These are phyloP conservation scores for Macropodus opercularis DNA, from an alignment of 2,797 vertebrate species.

Conservation along the genomic window DNA sequence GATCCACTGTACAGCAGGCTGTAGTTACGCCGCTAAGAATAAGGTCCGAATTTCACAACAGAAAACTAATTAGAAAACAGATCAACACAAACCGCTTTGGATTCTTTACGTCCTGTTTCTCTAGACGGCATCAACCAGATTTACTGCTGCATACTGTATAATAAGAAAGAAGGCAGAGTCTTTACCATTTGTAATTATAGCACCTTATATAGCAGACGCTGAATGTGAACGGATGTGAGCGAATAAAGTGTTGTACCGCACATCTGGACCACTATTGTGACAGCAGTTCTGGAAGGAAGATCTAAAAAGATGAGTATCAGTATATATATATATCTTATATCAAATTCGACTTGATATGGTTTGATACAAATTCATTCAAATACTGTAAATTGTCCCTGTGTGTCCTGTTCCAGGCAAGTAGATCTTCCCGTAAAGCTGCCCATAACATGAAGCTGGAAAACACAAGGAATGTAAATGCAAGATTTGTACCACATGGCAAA, in stretches of 20 bases:
- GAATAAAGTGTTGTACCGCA: background rate
- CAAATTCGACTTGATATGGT: too few species aligned
- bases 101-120: conserved; percentile 11
- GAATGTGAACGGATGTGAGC: background rate
- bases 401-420: conserved; percentile 13
- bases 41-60: background rate
- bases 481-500: conserved; percentile 73
- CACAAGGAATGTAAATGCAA: conserved; percentile 55
- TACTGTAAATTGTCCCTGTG: background rate
- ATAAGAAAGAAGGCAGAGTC: background rate
- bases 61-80: background rate
- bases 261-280: background rate
- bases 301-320: too few species aligned
- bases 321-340: too few species aligned
- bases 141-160: background rate
- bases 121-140: background rate
- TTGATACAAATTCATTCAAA: conserved; percentile 6
- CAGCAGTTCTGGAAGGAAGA: too few species aligned
- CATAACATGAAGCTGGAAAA: conserved; percentile 59
- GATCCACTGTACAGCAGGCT: background rate
- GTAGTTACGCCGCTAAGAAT: background rate
- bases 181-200: background rate
- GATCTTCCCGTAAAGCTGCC: conserved; percentile 52
- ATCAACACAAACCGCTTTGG: background rate
- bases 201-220: background rate